phyloP scores from a whole-genome alignment of 2,888 invertebrate genomes.

The Chrysolina haemoptera region DNA sequence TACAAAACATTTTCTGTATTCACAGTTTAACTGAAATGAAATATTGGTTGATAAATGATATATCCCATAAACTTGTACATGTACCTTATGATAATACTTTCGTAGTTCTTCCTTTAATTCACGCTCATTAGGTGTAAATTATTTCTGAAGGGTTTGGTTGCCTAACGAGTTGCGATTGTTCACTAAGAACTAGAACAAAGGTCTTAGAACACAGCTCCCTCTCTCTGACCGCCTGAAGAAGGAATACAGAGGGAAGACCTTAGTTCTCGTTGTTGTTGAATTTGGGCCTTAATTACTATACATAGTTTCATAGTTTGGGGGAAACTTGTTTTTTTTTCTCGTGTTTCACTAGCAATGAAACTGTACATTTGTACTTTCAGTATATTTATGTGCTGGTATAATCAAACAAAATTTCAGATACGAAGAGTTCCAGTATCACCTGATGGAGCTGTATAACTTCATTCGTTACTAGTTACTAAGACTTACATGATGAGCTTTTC shows the following conservation, averaged over 20 bases:
- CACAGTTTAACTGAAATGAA: too few species aligned
- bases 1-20: too few species aligned
- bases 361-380: constrained; percentile 3
- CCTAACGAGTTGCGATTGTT: neutral
- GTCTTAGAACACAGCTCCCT: neutral
- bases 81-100: constrained; percentile 1
- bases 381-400: neutral
- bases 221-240: constrained; percentile 1
- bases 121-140: neutral
- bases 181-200: neutral
- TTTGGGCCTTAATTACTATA: constrained; percentile 3
- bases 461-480: constrained; percentile 6
- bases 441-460: neutral
- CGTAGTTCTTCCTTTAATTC: constrained; percentile 1
- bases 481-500: neutral
- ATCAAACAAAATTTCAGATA: neutral
- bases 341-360: constrained; percentile 1
- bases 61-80: too few species aligned
- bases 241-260: neutral
- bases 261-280: neutral
- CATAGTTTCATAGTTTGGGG: constrained; percentile 6
- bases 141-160: constrained; percentile 3
- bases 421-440: neutral
- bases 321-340: neutral
- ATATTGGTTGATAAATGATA: too few species aligned